Evolutionary conservation across 2,888 invertebrate species (phyloP).

Genomic region (Lissocephala sabroskyi): DNA sequence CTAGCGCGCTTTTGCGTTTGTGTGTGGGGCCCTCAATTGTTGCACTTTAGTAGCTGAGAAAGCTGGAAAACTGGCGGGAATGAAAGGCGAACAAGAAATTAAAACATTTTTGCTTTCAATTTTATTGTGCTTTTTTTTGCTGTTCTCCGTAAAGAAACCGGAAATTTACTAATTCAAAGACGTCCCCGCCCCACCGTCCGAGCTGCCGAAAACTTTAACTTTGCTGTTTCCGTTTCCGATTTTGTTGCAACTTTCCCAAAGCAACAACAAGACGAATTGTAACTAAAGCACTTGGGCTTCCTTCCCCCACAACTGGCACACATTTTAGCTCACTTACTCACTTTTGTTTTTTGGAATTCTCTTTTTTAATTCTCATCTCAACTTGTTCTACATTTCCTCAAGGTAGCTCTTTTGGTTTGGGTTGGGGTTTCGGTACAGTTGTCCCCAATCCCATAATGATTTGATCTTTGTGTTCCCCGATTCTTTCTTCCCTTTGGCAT

Average conservation of each 20-base stretch:
- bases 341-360: constrained; percentile 1
- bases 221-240: constrained; percentile 37
- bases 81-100: constrained; percentile 36
- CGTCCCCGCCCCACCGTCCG: constrained; percentile 26
- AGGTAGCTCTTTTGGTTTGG: too few relatives aligned
- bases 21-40: constrained; percentile 17
- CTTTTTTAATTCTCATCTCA: too few relatives aligned
- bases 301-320: not conserved
- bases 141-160: too few relatives aligned
- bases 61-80: too few relatives aligned
- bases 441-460: too few relatives aligned
- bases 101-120: constrained; percentile 35
- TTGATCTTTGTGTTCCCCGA: too few relatives aligned
- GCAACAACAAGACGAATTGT: not conserved
- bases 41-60: constrained; percentile 17
- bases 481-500: constrained; percentile 8
- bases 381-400: too few relatives aligned
- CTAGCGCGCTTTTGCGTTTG: constrained; percentile 8
- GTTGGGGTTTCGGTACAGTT: too few relatives aligned
- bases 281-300: not conserved
- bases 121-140: not conserved
- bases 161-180: constrained; percentile 57
- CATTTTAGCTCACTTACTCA: not conserved
- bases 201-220: constrained; percentile 42
- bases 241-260: constrained; percentile 1